Conservation (phyloP, 2,888 invertebrate species). For the Scaptomyza caliginosa region DNA sequence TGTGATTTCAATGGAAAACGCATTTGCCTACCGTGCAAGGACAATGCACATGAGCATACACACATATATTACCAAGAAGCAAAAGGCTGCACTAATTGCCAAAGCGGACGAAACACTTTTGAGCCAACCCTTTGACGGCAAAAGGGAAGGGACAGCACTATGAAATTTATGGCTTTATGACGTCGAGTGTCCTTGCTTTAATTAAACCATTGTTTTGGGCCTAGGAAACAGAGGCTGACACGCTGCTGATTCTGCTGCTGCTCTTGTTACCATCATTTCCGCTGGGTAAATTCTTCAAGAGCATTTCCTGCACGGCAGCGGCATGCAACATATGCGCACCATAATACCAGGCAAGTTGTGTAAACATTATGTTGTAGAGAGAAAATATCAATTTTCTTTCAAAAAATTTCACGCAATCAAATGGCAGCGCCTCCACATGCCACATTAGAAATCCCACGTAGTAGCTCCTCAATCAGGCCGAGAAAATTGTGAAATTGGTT, state of each 20-base stretch:
- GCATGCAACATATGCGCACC: slow-evolving; percentile 54
- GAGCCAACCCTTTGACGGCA: slow-evolving; percentile 62
- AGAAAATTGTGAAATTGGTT: slow-evolving; percentile 19
- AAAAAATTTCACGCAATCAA: slow-evolving; percentile 70
- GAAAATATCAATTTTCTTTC: slow-evolving; percentile 59
- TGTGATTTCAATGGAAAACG: slow-evolving; percentile 36
- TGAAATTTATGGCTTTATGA: slow-evolving; percentile 70
- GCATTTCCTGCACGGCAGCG: slow-evolving; percentile 45
- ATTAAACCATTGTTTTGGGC: slow-evolving; percentile 60
- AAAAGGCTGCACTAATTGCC: slow-evolving; percentile 56
- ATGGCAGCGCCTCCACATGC: slow-evolving; percentile 46
- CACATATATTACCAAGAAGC: slow-evolving; percentile 30
- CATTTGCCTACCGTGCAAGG: slow-evolving; percentile 72
- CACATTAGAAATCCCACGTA: slow-evolving; percentile 46
- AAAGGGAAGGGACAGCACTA: slow-evolving; percentile 7
- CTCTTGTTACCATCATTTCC: slow-evolving; percentile 43
- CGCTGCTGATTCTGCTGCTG: slow-evolving; percentile 19
- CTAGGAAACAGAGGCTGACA: slow-evolving; percentile 12
- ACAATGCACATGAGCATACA: slow-evolving; percentile 38
- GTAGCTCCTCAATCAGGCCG: slow-evolving; percentile 37
- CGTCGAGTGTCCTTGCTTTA: slow-evolving; percentile 67
- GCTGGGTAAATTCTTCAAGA: slow-evolving; percentile 52
- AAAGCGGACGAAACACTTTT: background rate
- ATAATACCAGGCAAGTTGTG: slow-evolving; percentile 19
- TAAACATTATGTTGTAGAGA: slow-evolving; percentile 27